Evolutionary conservation across 2,113 vertebrate genomes (phyloP), one percentile per base, ranked within the genome.

Genomic region (Tragelaphus scriptus): DNA sequence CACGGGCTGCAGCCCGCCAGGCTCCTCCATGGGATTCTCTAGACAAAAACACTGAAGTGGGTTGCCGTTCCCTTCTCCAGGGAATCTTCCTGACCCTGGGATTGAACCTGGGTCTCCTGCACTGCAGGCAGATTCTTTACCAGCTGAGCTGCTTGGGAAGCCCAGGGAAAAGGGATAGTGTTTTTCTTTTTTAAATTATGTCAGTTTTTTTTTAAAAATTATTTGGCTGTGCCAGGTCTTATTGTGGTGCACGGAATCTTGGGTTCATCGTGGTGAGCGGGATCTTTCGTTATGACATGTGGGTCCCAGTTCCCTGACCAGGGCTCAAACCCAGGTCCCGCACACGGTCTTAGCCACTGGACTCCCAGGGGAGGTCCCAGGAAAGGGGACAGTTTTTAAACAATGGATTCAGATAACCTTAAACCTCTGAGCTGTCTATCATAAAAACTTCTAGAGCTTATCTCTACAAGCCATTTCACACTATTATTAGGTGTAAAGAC

Each of bases 291-390:
- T 77, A 2, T 26, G 21, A 44, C 71, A 44, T 7, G 23, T 26
- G 40, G 71, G 71, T 44, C 25, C 71, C 40, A 44, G 71, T 75
- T 44, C 40, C 71, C 12, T 26, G 71, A 7, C 12, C 12, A 44
- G 40, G 12, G 23, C 3, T 44, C 0, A 3, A 77, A 44, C 40
- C 40, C 40, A 44, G 71, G 23, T 40, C 71, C 12, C 0, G 1
- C 6, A 26, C 23, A 44, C 44, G 40, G 23, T 26, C 71, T 77
- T 77, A 77, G 23, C 40, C 71, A 44, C 6, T 77, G 40, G 71
- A 77, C 40, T 26, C 7, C 12, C 40, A 44, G 71, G 23, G 21
- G 23, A 77, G 3, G 71, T 77, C 71, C 40, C 71, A 77, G 40
- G 10, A n/a, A 79, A 56, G 61, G 30, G 44, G 53, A 40, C 3